These are phyloP conservation scores for Chloropsis hardwickii DNA, from an alignment of 2,113 vertebrate genomes.

Conservation along the genomic window DNA sequence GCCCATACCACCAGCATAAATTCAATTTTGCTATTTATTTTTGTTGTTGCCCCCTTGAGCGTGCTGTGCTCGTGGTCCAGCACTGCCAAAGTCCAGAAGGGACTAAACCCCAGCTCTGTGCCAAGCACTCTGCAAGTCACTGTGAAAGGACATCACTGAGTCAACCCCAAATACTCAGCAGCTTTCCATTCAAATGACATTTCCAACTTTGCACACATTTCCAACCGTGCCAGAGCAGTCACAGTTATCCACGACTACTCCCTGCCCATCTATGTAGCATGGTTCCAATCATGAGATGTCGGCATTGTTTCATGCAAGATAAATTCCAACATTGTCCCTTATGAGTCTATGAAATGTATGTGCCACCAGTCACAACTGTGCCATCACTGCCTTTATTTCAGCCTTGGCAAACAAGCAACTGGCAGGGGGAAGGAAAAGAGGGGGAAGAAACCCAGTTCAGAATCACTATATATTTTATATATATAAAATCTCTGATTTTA, in stretches of 20 bases:
- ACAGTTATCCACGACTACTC: neutral
- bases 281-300: neutral
- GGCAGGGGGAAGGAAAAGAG: neutral
- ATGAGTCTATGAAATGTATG: neutral
- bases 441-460: neutral
- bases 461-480: neutral
- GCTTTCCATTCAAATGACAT: neutral
- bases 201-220: neutral
- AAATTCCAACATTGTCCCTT: neutral
- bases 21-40: neutral
- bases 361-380: neutral
- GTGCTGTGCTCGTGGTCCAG: neutral
- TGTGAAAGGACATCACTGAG: neutral
- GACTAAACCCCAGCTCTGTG: neutral
- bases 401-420: neutral
- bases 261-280: neutral
- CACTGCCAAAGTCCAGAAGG: neutral
- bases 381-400: neutral
- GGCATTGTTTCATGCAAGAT: neutral
- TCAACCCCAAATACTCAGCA: neutral
- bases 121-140: fast-evolving
- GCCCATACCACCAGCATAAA: neutral
- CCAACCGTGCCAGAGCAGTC: neutral
- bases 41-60: neutral
- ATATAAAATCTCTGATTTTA: neutral